Base-by-base conservation (phyloP, 2,888 invertebrate genomes). In the Stegana nigrithorax region DNA sequence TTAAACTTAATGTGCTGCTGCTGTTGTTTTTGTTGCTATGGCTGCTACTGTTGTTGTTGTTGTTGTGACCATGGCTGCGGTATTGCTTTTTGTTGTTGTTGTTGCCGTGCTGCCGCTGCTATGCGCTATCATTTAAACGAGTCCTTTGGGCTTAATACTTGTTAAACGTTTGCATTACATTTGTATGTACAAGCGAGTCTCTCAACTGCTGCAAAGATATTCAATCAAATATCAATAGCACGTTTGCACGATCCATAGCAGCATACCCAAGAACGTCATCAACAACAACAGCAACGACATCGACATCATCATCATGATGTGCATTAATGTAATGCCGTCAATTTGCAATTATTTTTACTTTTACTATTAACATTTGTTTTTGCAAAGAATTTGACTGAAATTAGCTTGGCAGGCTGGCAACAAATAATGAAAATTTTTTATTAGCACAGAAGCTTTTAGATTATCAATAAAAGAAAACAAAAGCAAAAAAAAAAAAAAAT, bases 41-140 rank as follows among this genome's bases (percentile, higher is more conserved):
- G n/a, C n/a, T 14, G 23, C 27, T 14, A 26, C 27, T n/a, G 36
- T 36, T 4, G 2, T 36, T 7, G 10, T 36, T n/a, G 10, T 36
- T n/a, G n/a, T 36, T 4, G 4, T 36, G 2, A 36, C n/a, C 36
- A 36, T 32, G 58, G 66, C 42, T 5, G 57, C 51, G 7, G 59
- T 10, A 17, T 29, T 26, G 27, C 6, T 53, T 29, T 56, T 57
- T 60, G 64, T 56, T 56, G 39, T 39, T n/a, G n/a, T n/a, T n/a
- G n/a, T n/a, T n/a, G n/a, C n/a, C n/a, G n/a, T n/a, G n/a, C n/a
- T n/a, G 3, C 8, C 5, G n/a, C 10, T 21, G 23, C 25, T 27
- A 53, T 51, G 51, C 42, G 73, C 73, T 76, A 76, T 76, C 75
- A 73, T 63, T 78, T 76, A 72, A 76, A 76, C 76, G 76, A 76